Conservation (phyloP, 1,140 invertebrate genomes). For the Rhopalosiphum maidis region DNA sequence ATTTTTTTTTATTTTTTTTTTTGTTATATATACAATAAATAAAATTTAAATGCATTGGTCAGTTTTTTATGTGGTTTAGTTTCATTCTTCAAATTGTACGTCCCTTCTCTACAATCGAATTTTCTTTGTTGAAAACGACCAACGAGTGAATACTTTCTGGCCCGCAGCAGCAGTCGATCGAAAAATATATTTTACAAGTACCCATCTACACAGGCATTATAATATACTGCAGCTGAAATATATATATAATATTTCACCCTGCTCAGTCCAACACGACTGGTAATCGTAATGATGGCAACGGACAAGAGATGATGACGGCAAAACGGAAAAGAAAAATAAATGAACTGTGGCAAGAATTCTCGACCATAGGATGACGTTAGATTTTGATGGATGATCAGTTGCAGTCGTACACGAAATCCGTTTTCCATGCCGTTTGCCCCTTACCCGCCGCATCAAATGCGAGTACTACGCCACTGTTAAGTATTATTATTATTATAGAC, state of each 20-base stretch:
- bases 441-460: neutral
- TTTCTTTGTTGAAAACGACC: no score
- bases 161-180: no score
- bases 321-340: neutral
- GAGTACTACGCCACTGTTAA: neutral
- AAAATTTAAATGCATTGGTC: no score
- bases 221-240: neutral
- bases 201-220: neutral
- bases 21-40: no score
- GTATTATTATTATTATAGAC: neutral
- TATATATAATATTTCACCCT: neutral
- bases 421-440: neutral
- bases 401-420: neutral
- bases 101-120: no score
- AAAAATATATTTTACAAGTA: no score
- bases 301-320: neutral
- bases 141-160: no score
- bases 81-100: no score
- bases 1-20: no score
- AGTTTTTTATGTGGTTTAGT: no score
- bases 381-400: constrained; percentile 1
- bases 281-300: neutral
- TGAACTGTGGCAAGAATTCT: neutral
- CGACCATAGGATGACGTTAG: neutral
- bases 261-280: neutral